Evolutionary conservation across 92 coral and sea anemone species (phyloP), one percentile per base, ranked within the genome.

Genomic region (Porites divaricata): DNA sequence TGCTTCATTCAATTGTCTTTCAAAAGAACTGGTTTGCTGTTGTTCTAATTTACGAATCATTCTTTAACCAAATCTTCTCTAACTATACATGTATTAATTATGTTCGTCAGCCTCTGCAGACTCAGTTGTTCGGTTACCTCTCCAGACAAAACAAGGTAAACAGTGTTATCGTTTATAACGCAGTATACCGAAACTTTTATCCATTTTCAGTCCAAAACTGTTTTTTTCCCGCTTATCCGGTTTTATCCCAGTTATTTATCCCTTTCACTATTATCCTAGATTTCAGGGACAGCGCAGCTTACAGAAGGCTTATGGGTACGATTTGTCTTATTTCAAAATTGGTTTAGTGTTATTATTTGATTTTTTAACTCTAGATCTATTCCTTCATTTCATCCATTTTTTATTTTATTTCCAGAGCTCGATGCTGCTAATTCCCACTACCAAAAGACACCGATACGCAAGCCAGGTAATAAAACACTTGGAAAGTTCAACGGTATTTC

Each of bases 281-380:
- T n/a, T 70, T 70, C 10, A 80, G 35, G 35, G 76, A 80, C 23
- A 69, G 58, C 41, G 67, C 24, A 26, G 85, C 85, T 7, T 80
- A 69, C 85, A 69, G 48, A 49, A 64, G 76, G 63, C 85, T 80
- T 12, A 1, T 70, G 22, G 76, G 76, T 80, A n/a, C 6, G 50
- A n/a, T 57, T 17, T 70, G 19, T 69, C 51, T 19, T 61, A 61
- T 61, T 61, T 12, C 65, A 21, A 1, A 7, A 61, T 61, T 12
- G 21, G 19, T 54, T 15, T 54, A 2, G 59, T 4, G 65, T 15
- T 16, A 15, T 61, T 61, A 61, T 14, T 61, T 19, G 23, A 61
- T n/a, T 61, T 61, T 12, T 2, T 54, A 54, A 54, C 14, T 67
- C 71, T n/a, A n/a, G n/a, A n/a, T n/a, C n/a, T 20, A 5, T 45